Conservation (phyloP, 2,888 invertebrate genomes). For the Eubasilissa splendida region DNA sequence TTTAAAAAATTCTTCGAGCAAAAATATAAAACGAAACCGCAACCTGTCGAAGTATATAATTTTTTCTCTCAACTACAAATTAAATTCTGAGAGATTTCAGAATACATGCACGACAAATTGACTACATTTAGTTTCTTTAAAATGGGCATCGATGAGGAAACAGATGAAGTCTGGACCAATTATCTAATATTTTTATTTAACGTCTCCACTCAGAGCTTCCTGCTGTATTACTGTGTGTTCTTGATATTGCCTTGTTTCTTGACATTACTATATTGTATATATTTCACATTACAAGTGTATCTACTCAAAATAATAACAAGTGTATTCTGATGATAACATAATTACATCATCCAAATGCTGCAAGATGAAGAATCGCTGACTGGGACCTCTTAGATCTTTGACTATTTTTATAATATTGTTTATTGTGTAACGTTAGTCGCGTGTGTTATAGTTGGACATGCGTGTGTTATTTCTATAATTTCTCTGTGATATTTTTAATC, state of each 20-base stretch:
- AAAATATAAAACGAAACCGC: too few relatives aligned
- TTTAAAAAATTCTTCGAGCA: too few relatives aligned
- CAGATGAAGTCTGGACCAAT: constrained; percentile 23
- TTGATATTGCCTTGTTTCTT: constrained; percentile 18
- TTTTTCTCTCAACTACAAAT: too few relatives aligned
- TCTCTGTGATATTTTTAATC: constrained; percentile 18
- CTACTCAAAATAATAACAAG: constrained; percentile 3
- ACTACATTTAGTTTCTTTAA: not conserved
- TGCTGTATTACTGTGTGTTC: constrained; percentile 17
- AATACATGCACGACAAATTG: not conserved
- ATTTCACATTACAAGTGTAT: constrained; percentile 21
- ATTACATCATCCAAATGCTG: not conserved
- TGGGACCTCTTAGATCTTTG: constrained; percentile 18
- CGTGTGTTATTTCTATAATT: constrained; percentile 4
- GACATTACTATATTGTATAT: constrained; percentile 12
- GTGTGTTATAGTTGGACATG: not conserved
- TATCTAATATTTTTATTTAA: constrained; percentile 14
- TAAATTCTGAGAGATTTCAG: not conserved
- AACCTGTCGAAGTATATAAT: too few relatives aligned
- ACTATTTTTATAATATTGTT: not conserved
- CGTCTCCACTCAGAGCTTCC: constrained; percentile 14
- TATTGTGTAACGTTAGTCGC: not conserved
- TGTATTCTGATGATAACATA: not conserved
- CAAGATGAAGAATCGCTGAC: not conserved
- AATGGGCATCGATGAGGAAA: constrained; percentile 1